These are phyloP conservation scores for Rallus crepitans DNA, from an alignment of 2,797 vertebrate species.

Conservation along the genomic window DNA sequence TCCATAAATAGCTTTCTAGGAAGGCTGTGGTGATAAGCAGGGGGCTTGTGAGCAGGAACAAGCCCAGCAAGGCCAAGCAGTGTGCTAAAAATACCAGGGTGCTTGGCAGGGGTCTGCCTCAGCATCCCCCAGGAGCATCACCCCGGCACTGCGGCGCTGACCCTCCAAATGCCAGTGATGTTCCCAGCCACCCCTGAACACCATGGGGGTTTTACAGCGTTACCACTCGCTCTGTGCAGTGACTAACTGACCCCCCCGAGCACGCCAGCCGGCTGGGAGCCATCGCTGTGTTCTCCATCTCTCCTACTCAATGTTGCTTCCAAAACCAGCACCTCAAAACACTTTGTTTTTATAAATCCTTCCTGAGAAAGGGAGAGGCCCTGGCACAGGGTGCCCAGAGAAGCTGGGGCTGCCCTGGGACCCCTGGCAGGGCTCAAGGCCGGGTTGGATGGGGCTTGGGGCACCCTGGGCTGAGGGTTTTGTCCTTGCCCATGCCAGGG, in stretches of 20 bases:
- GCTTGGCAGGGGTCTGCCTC: neutral
- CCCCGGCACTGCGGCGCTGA: neutral
- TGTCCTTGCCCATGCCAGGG: no score
- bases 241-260: rapidly evolving
- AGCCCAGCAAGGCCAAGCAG: neutral
- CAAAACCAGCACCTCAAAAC: neutral
- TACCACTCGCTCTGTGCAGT: rapidly evolving
- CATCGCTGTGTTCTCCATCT: rapidly evolving
- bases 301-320: rapidly evolving
- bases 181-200: neutral
- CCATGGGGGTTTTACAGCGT: neutral
- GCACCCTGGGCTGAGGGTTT: no score
- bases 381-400: no score
- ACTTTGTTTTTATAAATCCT: neutral
- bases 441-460: no score
- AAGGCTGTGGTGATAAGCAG: neutral
- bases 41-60: neutral
- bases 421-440: no score
- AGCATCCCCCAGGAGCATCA: neutral
- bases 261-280: neutral
- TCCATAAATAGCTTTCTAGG: conserved; percentile 52
- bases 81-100: rapidly evolving
- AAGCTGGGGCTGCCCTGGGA: no score
- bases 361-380: no score
- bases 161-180: rapidly evolving